These are phyloP conservation scores for Protaetia brevitarsis DNA, from an alignment of 1,140 invertebrate species.

Conservation along the genomic window DNA sequence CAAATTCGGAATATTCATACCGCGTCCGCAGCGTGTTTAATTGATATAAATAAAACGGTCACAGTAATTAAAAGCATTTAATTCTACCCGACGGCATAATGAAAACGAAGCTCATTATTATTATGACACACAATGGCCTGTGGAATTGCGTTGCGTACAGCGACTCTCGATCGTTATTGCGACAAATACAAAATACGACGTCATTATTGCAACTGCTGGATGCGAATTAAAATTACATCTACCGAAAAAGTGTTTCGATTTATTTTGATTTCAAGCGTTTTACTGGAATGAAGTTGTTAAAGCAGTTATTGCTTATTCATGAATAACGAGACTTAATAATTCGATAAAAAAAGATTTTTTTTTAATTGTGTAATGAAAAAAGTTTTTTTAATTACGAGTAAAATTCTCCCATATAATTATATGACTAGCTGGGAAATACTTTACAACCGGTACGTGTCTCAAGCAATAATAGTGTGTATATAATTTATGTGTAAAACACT, in stretches of 20 bases:
- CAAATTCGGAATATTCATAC: slow-evolving; percentile 14
- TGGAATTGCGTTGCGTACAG: neutral
- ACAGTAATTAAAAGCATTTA: slow-evolving; percentile 17
- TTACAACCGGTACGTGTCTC: too few relatives aligned
- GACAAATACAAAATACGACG: neutral
- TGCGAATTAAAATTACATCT: neutral
- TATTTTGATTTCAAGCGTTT: too few relatives aligned
- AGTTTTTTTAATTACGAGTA: too few relatives aligned
- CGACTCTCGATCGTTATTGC: neutral
- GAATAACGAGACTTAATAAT: too few relatives aligned
- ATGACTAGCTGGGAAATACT: too few relatives aligned
- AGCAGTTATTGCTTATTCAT: too few relatives aligned
- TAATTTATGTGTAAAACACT: too few relatives aligned
- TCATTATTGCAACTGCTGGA: neutral
- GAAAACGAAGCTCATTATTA: slow-evolving; percentile 7
- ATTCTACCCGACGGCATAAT: neutral
- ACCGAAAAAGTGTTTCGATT: neutral
- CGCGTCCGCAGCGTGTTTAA: slow-evolving; percentile 12
- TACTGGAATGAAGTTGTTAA: too few relatives aligned
- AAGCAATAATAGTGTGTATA: too few relatives aligned
- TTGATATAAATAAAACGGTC: slow-evolving; percentile 13
- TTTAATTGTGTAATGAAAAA: too few relatives aligned
- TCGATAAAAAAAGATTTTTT: too few relatives aligned
- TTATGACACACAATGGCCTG: neutral
- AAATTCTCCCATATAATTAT: too few relatives aligned